These are phyloP conservation scores for Hecatera dysodea DNA, from an alignment of 2,888 invertebrate species.

Conservation along the genomic window DNA sequence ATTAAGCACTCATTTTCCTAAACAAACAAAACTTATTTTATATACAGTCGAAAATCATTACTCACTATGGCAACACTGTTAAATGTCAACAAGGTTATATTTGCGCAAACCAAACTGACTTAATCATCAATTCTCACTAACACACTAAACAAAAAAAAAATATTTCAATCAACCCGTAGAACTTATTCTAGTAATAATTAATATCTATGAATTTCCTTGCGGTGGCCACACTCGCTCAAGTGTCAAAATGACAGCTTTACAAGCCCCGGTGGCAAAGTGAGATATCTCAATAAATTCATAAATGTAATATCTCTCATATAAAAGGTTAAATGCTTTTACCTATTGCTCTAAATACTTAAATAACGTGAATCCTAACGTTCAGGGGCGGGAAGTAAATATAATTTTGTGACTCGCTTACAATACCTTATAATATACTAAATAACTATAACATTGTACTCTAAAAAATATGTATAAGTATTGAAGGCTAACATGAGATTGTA, in stretches of 20 bases:
- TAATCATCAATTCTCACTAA: conserved; percentile 83
- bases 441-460: conserved; percentile 91
- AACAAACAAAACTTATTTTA: conserved; percentile 87
- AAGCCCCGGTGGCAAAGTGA: conserved; percentile 67
- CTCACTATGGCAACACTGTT: conserved; percentile 90
- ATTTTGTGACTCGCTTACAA: conserved; percentile 89
- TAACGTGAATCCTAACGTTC: conserved; percentile 86
- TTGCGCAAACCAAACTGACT: conserved; percentile 85
- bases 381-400: conserved; percentile 88
- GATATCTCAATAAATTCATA: conserved; percentile 77
- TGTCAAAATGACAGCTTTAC: conserved; percentile 66
- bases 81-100: conserved; percentile 88
- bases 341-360: conserved; percentile 88
- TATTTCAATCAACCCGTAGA: conserved; percentile 77
- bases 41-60: conserved; percentile 89
- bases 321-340: conserved; percentile 88
- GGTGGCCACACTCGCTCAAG: conserved; percentile 63
- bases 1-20: conserved; percentile 85
- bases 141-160: conserved; percentile 80
- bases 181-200: conserved; percentile 72
- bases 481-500: conserved; percentile 91
- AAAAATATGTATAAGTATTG: conserved; percentile 91
- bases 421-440: conserved; percentile 89
- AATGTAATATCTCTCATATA: conserved; percentile 83
- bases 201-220: conserved; percentile 67